These are phyloP conservation scores for Apoda limacodes DNA, from an alignment of 2,888 invertebrate genomes.

Conservation along the genomic window DNA sequence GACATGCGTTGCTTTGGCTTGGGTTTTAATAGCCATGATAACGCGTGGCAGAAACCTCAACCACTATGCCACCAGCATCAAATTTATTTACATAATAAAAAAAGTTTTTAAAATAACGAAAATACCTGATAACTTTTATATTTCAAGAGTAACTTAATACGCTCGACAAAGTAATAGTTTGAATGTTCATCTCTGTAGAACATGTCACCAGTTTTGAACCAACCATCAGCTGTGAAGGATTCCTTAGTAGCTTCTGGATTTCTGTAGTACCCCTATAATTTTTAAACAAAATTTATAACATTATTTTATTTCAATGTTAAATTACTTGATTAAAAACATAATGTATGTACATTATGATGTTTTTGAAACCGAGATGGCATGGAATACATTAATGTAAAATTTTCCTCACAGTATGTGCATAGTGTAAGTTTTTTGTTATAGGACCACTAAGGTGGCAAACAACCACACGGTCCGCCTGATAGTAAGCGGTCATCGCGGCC, in stretches of 20 bases:
- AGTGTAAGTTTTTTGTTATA: no score
- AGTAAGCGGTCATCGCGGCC: no score
- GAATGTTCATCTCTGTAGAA: constrained; percentile 57
- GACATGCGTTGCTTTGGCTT: no score
- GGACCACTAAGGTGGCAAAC: no score
- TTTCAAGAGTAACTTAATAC: constrained; percentile 63
- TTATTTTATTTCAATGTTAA: no score
- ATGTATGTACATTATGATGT: background rate
- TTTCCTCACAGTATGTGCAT: no score
- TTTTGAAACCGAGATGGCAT: no score
- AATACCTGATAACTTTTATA: constrained; percentile 57
- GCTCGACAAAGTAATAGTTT: constrained; percentile 56
- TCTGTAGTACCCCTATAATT: constrained; percentile 51
- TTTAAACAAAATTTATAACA: background rate
- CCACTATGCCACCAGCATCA: no score
- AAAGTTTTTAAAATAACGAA: background rate
- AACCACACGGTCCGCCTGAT: no score
- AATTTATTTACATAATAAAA: background rate
- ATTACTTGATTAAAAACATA: background rate
- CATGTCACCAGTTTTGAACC: constrained; percentile 64
- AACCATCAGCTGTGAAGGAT: constrained; percentile 47
- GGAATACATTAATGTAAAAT: no score
- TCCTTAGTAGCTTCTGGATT: constrained; percentile 47
- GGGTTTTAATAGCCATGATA: no score
- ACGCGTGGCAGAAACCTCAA: no score